phyloP scores from a whole-genome alignment of 2,113 vertebrate genomes.

The Elaphurus davidianus region DNA sequence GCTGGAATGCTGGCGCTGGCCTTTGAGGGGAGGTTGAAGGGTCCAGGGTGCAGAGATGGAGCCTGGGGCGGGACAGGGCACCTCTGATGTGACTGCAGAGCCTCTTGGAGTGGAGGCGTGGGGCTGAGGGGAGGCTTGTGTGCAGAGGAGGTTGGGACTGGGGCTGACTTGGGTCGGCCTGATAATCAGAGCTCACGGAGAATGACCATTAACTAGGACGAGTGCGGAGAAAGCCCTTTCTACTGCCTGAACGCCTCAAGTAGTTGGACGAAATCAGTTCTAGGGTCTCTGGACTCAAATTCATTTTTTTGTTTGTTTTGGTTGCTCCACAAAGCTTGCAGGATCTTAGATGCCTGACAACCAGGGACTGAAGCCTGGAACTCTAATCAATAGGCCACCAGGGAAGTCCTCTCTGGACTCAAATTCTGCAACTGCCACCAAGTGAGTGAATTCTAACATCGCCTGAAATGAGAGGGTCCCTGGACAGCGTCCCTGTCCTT shows the following conservation, averaged over 20 bases:
- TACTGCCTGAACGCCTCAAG: fast-evolving
- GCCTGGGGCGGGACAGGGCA: not conserved
- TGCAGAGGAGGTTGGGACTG: not conserved
- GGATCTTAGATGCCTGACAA: not conserved
- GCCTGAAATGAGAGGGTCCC: not conserved
- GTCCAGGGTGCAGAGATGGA: not conserved
- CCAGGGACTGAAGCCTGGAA: not conserved
- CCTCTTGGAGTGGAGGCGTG: not conserved
- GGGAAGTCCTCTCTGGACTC: not conserved
- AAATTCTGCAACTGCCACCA: not conserved
- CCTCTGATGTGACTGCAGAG: not conserved
- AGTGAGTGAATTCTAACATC: not conserved
- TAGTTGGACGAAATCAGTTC: not conserved
- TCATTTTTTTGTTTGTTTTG: not conserved
- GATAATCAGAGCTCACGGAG: fast-evolving
- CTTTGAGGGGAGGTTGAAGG: not conserved
- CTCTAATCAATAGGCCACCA: not conserved
- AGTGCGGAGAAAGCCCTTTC: not conserved
- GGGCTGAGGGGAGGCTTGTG: not conserved
- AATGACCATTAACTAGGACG: fast-evolving
- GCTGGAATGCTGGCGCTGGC: not conserved
- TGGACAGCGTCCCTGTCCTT: not conserved
- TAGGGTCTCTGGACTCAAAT: not conserved
- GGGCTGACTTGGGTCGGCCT: not conserved
- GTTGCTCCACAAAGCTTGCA: not conserved